A percentile compares a stretch with the other conserved stretches of the same genome.
phyloP scores from a whole-genome alignment of 1,140 invertebrate species.

The Choristoneura fumiferana region DNA sequence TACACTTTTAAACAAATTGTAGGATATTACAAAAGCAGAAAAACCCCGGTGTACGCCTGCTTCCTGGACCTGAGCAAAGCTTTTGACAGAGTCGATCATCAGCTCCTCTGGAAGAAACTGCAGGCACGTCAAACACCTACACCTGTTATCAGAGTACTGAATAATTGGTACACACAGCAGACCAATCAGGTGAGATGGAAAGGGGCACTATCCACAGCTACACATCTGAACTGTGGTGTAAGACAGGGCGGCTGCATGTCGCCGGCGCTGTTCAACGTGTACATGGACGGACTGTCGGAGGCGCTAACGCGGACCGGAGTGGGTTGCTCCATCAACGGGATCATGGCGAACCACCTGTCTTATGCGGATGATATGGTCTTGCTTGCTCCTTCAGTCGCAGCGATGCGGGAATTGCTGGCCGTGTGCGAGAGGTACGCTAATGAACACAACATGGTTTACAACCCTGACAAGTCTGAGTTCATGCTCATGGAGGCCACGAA shows the following conservation, averaged over 20 bases:
- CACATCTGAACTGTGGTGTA: neutral
- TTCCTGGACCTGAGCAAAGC: neutral
- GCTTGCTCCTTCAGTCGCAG: neutral
- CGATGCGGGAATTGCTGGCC: neutral
- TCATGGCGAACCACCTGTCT: neutral
- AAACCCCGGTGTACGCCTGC: neutral
- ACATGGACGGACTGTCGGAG: neutral
- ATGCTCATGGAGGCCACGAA: neutral
- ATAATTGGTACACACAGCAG: neutral
- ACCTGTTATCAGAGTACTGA: neutral
- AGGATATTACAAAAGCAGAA: neutral
- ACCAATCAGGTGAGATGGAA: neutral
- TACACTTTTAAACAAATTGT: no score
- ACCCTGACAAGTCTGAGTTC: neutral
- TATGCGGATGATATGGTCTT: neutral
- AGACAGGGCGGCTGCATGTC: neutral
- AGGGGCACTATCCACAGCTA: neutral
- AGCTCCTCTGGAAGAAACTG: neutral
- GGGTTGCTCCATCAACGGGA: neutral
- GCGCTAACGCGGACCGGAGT: neutral
- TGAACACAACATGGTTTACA: neutral
- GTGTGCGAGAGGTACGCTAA: neutral
- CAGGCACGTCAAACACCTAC: neutral
- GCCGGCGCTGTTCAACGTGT: neutral
- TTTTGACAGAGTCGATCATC: neutral